Evolutionary conservation across 2,797 vertebrate species (phyloP).

Genomic region (Pristis pectinata): DNA sequence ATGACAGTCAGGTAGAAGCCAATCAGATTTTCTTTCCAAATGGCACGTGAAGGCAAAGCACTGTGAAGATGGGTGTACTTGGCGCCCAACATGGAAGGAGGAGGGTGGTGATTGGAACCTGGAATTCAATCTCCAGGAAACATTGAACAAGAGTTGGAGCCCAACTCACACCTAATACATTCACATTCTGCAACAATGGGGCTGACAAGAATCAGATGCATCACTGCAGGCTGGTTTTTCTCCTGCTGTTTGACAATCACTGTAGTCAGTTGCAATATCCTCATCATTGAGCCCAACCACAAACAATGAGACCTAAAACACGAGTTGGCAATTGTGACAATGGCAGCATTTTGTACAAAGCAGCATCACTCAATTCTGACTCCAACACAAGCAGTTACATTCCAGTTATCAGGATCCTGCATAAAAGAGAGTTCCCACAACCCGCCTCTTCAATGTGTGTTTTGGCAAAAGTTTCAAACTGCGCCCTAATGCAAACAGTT

Average conservation of each 20-base stretch:
- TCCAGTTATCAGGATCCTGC: background rate
- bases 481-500: background rate
- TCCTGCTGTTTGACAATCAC: background rate
- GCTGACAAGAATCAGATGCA: background rate
- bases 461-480: conserved; percentile 33
- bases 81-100: background rate
- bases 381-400: background rate
- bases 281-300: too few species aligned
- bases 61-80: background rate
- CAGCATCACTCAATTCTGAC: background rate
- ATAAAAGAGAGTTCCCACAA: background rate
- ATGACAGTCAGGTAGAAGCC: background rate
- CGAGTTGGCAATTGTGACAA: background rate
- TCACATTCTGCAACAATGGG: background rate
- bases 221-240: background rate
- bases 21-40: background rate
- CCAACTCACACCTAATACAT: background rate
- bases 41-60: background rate
- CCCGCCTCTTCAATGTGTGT: background rate
- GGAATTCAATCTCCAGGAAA: background rate
- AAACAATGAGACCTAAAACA: background rate
- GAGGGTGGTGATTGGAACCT: background rate
- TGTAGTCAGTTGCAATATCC: background rate
- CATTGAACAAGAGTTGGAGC: background rate
- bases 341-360: background rate